Evolutionary conservation across 2,888 invertebrate genomes (phyloP), one percentile per base, ranked within the genome.

Genomic region (Bellardia bayeri): DNA sequence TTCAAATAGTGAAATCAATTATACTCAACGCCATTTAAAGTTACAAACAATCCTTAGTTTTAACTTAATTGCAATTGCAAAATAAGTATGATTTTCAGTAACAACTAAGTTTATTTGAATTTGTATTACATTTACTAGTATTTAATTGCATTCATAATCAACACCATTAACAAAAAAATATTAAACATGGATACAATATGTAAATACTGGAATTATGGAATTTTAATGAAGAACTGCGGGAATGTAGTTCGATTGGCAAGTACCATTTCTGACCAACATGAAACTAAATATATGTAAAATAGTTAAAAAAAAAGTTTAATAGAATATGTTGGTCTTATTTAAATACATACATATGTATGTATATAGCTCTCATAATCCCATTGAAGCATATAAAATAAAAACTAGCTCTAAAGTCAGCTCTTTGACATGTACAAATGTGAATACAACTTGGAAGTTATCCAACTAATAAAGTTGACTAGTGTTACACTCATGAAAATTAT

Each of bases 391-490:
- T 63, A 14, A 63, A 63, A 58, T 30, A 30, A 30, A 23, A 45
- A 61, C 4, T 2, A 9, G 5, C 49, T 49, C 23, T 76, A 14
- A 56, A 78, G 14, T 11, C 30, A 23, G 7, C 33, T 45, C n/a
- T 71, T 37, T 40, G 51, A 30, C 56, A 40, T 40, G 6, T 33
- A 16, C 16, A 71, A 23, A 14, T 51, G 6, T 40, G 13, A 56
- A 30, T 66, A 74, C 13, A 56, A 64, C 16, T 74, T 82, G 74
- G 82, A 82, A 58, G 33, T 30, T 68, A 82, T 82, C 82, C 82
- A 82, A 82, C 74, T 82, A 81, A 72, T 66, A 72, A 61, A 37
- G 9, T 42, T 71, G n/a, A n/a, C 51, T 63, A 23, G 8, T 30
- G 3, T 4, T 54, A 51, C 49, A 75, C 61, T 54, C 30, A 37